Conservation (phyloP, 2,113 vertebrate genomes). For the Gymnarchus niloticus region DNA sequence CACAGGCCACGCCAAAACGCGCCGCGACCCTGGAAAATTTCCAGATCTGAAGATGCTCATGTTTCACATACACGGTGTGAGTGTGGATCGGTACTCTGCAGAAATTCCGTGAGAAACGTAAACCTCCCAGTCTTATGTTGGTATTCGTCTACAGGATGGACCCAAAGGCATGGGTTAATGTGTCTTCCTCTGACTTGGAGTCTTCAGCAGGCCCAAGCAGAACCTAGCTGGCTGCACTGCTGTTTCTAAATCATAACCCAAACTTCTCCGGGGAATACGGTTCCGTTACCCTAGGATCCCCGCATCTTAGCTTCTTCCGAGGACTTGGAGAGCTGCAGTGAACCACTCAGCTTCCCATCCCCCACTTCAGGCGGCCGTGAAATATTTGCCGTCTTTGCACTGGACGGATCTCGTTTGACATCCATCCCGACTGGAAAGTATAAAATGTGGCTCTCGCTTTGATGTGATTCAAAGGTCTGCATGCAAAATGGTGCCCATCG, state of each 20-base stretch:
- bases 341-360: background rate
- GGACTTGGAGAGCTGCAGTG: background rate
- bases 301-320: background rate
- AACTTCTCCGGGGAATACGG: background rate
- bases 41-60: background rate
- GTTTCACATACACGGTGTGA: background rate
- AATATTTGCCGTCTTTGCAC: background rate
- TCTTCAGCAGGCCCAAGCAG: background rate
- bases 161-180: background rate
- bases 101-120: background rate
- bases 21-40: background rate
- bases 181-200: background rate
- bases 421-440: background rate
- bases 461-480: constrained; percentile 10
- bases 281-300: background rate
- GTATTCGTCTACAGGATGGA: background rate
- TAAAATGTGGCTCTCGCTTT: background rate
- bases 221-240: background rate
- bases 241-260: background rate
- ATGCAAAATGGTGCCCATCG: background rate
- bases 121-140: background rate
- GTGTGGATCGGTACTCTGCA: background rate
- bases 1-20: background rate
- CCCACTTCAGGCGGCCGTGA: background rate
- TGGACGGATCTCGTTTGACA: background rate